Conservation (phyloP, 2,797 vertebrate species). For the Naso thynnoides region DNA sequence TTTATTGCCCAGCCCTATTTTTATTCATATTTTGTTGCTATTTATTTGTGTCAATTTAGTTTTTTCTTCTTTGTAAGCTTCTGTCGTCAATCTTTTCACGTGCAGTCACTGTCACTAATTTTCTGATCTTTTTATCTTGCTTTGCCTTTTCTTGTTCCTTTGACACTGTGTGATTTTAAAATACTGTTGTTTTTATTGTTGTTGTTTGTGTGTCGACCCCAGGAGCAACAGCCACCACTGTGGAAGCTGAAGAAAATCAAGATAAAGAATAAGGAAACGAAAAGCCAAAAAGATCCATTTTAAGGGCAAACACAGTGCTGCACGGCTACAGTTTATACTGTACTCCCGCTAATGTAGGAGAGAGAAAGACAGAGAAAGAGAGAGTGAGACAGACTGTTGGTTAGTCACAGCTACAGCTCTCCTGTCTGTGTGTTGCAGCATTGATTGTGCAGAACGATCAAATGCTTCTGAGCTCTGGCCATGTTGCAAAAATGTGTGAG, state of each 20-base stretch:
- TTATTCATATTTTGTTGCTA: background rate
- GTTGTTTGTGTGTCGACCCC: background rate
- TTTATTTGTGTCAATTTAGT: background rate
- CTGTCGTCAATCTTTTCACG: no score
- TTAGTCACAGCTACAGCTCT: constrained; percentile 30
- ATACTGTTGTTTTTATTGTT: background rate
- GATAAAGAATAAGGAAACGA: background rate
- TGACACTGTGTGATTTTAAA: background rate
- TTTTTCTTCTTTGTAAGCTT: background rate
- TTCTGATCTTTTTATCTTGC: background rate
- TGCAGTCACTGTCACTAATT: background rate
- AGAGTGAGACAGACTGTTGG: constrained; percentile 6
- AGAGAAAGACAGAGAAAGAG: background rate
- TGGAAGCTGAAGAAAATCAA: background rate
- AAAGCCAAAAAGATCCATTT: background rate
- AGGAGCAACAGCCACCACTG: background rate
- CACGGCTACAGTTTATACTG: background rate
- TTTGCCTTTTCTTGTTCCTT: background rate
- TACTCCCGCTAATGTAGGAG: no score
- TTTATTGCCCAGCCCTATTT: no score
- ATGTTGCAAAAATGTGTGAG: constrained; percentile 29
- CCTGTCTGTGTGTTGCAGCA: constrained; percentile 22
- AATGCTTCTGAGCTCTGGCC: constrained; percentile 26
- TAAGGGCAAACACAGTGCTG: no score
- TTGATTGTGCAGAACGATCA: constrained; percentile 35